Base-by-base conservation (phyloP, 1,140 invertebrate genomes). In the Lordiphosa collinella region DNA sequence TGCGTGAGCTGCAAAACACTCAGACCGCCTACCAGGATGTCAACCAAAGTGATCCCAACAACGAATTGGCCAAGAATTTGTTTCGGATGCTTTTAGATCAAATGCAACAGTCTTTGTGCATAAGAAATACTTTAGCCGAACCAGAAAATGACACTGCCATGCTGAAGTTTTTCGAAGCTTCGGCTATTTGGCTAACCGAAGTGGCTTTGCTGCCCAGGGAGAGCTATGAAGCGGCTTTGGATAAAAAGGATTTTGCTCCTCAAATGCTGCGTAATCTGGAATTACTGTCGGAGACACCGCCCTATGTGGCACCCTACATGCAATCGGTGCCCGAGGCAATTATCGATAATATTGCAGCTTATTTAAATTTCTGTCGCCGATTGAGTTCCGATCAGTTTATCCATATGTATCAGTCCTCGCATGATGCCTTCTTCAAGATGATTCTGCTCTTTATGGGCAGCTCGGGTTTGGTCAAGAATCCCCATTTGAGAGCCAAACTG, bases 401-500 rank as follows among this genome's bases (percentile, higher is more conserved):
- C 89, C 89, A 89, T 88, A 89, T 79, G 89, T 93, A 80, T 31
- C 55, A 44, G 6, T 68, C 74, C 3, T 63, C 84, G 0, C 88
- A 89, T 47, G 79, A 86, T 46, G 92, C 94, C 0, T 90, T 98
- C 40, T 92, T 99, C 62, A 95, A 94, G 1, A 91, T 94, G 67
- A 92, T 93, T 1, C 74, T 93, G 11, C 89, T 92, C 0, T 93
- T 93, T 51, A 95, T 95, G 93, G 95, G 96, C 8, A 95, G 94
- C 62, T 92, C 94, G 0, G 89, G 92, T 4, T 90, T 95, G 44
- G 93, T 97, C 41, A 95, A 95, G 76, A 99, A 99, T 91, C 98
- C 97, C 12, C 97, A 99, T 92, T 90, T 98, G 41, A 91, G 97
- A 55, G 97, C 97, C 1, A 92, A 94, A 57, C 89, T 99, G 37